Base-by-base conservation (phyloP, 2,113 vertebrate species). In the Ibidorhyncha struthersii region DNA sequence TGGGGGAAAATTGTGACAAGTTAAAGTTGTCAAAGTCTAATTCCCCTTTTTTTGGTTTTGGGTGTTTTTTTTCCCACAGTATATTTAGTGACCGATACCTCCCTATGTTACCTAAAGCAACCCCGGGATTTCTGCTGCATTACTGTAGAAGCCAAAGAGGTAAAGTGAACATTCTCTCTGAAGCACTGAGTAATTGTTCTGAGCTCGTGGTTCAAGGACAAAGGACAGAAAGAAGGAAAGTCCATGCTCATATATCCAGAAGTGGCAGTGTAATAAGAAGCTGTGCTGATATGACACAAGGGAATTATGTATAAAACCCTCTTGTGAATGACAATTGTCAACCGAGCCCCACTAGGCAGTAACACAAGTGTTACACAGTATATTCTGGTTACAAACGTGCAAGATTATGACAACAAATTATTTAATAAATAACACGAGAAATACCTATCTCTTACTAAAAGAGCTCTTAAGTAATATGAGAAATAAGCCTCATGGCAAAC, bases 121-220 rank as follows among this genome's bases (percentile, higher is more conserved):
- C 99, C 99, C 2, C 98, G 99, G 82, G 99, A 99, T 96, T 99
- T 99, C 98, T 99, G 99, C 97, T 99, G 99, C 97, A 99, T 99
- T 97, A 99, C 99, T 89, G 98, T 98, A 6, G 99, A 99, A 98
- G 99, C 98, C 85, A 99, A 99, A 98, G 98, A 99, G 99, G 99
- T 99, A 96, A 98, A 41, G 52, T 77, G 30, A 66, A 30, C 26
- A 1, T 70, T 90, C 38, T 59, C 19, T 36, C 45, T 45, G 15
- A 55, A 63, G 74, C 49, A 45, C 0, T 53, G 63, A 50, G n/a
- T 5, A n/a, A 12, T 14, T 62, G 22, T 34, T 79, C 53, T 80
- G 53, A 86, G 23, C 45, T 49, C 12, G 11, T 14, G 25, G 43
- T 72, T 65, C 36, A 82, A 59, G 27, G 45, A 52, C 8, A 63